A percentile compares a stretch with the other conserved stretches of the same genome.
Evolutionary conservation across 2,797 vertebrate genomes (phyloP).

Genomic region (Enteromius argenteus): DNA sequence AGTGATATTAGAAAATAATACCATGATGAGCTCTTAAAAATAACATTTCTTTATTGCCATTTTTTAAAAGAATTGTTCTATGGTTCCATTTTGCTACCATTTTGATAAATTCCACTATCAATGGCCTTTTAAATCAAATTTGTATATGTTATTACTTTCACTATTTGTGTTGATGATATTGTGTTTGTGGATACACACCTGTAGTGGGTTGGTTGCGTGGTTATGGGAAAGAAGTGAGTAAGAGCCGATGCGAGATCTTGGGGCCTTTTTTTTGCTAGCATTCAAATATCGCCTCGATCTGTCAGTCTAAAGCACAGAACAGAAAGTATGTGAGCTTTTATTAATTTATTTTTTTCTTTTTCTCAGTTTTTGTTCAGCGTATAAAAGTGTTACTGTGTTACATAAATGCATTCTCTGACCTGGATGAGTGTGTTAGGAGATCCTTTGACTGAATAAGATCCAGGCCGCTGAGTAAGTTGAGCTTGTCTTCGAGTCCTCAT

Average conservation of each 20-base stretch:
- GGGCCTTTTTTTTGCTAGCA: conserved; percentile 54
- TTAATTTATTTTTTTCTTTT: not conserved
- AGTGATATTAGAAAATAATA: not conserved
- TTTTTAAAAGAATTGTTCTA: not conserved
- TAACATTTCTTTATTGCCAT: not conserved
- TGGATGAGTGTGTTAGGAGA: conserved; percentile 80
- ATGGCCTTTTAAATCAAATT: not conserved
- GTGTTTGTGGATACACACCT: conserved; percentile 50
- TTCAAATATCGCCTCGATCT: conserved; percentile 53
- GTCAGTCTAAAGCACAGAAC: conserved; percentile 51
- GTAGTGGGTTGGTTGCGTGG: conserved; percentile 29
- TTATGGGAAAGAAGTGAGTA: conserved; percentile 60
- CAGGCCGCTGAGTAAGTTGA: conserved; percentile 65
- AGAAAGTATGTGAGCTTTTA: not conserved
- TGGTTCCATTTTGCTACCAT: not conserved
- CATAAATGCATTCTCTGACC: conserved; percentile 50
- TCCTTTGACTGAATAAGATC: conserved; percentile 75
- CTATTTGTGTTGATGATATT: not conserved
- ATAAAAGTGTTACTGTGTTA: not conserved
- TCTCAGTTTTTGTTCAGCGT: not conserved
- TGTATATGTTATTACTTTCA: not conserved
- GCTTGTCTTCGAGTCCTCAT: conserved; percentile 64
- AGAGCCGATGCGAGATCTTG: conserved; percentile 56
- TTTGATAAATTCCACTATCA: not conserved
- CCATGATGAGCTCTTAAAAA: not conserved